phyloP scores from a whole-genome alignment of 2,113 vertebrate species.

The Brienomyrus brachyistius region DNA sequence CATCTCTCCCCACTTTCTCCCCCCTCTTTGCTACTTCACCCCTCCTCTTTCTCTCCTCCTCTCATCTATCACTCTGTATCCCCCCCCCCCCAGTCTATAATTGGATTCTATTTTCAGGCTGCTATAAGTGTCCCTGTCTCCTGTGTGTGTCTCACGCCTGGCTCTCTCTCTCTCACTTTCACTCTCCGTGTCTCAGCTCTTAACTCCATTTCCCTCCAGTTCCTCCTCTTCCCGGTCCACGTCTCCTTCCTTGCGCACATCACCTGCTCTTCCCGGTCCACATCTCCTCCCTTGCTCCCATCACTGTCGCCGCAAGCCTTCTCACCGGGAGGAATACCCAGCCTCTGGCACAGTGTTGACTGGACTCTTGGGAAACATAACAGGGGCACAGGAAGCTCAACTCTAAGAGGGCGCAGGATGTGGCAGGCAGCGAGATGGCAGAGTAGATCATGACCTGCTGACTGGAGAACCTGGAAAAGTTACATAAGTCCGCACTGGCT shows the following conservation, averaged over 20 bases:
- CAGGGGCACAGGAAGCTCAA: background rate
- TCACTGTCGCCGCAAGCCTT: background rate
- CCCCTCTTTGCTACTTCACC: conserved; percentile 21
- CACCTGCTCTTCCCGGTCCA: conserved; percentile 40
- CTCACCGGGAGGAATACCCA: background rate
- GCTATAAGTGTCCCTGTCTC: conserved; percentile 64
- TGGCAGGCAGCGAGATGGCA: background rate
- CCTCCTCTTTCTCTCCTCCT: conserved; percentile 34
- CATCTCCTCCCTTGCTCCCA: conserved; percentile 27
- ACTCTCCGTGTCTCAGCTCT: conserved; percentile 46
- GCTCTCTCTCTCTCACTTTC: conserved; percentile 73
- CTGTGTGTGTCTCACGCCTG: conserved; percentile 66
- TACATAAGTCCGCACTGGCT: background rate
- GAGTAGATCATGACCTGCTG: conserved; percentile 2
- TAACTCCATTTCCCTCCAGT: conserved; percentile 28
- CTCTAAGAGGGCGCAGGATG: background rate
- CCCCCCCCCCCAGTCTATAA: conserved; percentile 59
- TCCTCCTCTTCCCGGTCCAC: conserved; percentile 40
- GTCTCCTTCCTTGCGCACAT: conserved; percentile 28
- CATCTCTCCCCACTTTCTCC: conserved; percentile 4
- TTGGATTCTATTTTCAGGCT: conserved; percentile 71
- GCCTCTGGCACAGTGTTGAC: background rate
- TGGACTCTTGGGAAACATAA: background rate
- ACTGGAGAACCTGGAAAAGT: background rate
- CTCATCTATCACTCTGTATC: conserved; percentile 52